Evolutionary conservation across 1,140 invertebrate genomes (phyloP).

Genomic region (Drosophila tani): DNA sequence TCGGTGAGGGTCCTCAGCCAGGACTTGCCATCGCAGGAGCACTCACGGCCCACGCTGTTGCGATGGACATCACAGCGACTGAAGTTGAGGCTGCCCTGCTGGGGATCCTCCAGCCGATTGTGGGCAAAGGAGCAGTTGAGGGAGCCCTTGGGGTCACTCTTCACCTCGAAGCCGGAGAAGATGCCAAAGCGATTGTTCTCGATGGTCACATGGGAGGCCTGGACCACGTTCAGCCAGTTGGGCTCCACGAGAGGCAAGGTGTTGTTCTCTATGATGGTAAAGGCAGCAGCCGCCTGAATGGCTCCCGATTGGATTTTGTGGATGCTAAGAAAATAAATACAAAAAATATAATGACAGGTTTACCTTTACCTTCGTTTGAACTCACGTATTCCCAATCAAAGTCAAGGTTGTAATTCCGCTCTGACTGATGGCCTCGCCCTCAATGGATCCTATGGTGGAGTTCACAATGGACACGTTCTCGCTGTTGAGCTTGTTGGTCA

Average conservation of each 20-base stretch:
- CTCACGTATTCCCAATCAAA: slow-evolving; percentile 70
- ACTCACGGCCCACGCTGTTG: slow-evolving; percentile 48
- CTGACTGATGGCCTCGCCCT: slow-evolving; percentile 73
- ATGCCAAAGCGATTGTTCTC: slow-evolving; percentile 65
- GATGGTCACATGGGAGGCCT: slow-evolving; percentile 56
- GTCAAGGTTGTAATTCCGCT: slow-evolving; percentile 72
- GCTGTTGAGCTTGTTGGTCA: slow-evolving; percentile 72
- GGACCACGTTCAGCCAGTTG: slow-evolving; percentile 66
- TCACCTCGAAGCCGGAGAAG: slow-evolving; percentile 61
- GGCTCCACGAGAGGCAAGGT: slow-evolving; percentile 44
- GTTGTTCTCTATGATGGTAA: slow-evolving; percentile 60
- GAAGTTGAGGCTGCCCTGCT: slow-evolving; percentile 67
- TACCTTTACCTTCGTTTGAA: too few relatives aligned
- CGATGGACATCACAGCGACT: slow-evolving; percentile 59
- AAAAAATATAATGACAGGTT: neutral
- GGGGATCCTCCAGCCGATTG: slow-evolving; percentile 60
- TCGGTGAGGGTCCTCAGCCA: slow-evolving; percentile 54
- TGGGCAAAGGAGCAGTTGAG: slow-evolving; percentile 67
- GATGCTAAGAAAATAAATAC: slow-evolving; percentile 53
- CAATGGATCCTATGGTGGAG: slow-evolving; percentile 72
- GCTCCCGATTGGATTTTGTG: slow-evolving; percentile 64
- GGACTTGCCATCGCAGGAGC: slow-evolving; percentile 46
- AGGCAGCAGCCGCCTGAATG: slow-evolving; percentile 53
- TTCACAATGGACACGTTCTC: slow-evolving; percentile 66
- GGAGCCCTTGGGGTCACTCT: slow-evolving; percentile 17